Base-by-base conservation (phyloP, 2,888 invertebrate species). In the Rotaria macrura region DNA sequence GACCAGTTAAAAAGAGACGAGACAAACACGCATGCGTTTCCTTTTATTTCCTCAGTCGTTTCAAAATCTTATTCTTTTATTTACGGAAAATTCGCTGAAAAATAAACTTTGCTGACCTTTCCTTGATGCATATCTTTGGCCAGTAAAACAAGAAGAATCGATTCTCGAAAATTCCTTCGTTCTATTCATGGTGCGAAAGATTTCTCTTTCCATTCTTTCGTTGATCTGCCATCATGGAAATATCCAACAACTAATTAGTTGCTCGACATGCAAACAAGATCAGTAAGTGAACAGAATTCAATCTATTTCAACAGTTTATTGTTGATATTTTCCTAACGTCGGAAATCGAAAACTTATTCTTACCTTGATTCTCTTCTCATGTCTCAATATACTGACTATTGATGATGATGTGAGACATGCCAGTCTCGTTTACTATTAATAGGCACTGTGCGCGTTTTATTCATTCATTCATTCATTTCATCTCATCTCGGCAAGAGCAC, bases 401-500 rank as follows among this genome's bases (percentile, higher is more conserved):
- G 65, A 65, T 65, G 65, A 65, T 65, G 65, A 17, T 65, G 65
- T 65, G 34, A 65, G 65, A 34, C 29, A 65, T 29, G 34, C 34
- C 29, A 65, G 17, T 2, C 65, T 65, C 65, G 34, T 65, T 65
- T 65, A 65, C 65, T 65, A 65, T 65, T 65, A 34, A 65, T 65
- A 65, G 65, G 65, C 29, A 65, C 65, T 65, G 29, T 20, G 34
- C 29, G 34, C 65, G 34, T 65, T 65, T 65, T 20, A 65, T 65
- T 65, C 34, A 65, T 65, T 65, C 65, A 65, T 65, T 65, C 34
- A 57, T 65, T 65, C 65, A 65, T 65, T 34, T 34, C 65, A 65
- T 65, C 65, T 65, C 65, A 65, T 65, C 65, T 65, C 65, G 65
- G 65, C 65, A 65, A 65, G 34, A 65, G 29, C 65, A 65, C 65